phyloP scores from a whole-genome alignment of 2,113 vertebrate genomes.

The Gyps fulvus region DNA sequence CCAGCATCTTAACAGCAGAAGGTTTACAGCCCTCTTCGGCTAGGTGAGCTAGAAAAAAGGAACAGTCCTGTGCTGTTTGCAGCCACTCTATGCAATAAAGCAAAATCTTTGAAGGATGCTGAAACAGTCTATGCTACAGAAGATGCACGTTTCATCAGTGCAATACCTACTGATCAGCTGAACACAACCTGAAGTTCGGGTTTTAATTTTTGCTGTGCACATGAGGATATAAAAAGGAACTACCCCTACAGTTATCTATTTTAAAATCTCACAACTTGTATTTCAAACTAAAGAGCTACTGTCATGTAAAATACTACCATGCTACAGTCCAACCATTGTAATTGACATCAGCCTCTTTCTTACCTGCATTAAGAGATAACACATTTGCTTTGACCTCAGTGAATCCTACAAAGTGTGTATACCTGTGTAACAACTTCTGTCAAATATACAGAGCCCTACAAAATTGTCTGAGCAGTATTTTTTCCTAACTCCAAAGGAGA shows the following conservation, averaged over 20 bases:
- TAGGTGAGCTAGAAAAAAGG: neutral
- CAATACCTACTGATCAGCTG: neutral
- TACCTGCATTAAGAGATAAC: neutral
- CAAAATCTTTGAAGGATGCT: neutral
- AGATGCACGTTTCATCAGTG: neutral
- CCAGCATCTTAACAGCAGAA: neutral
- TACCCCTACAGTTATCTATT: neutral
- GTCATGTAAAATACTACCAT: rapidly evolving
- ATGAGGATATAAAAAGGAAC: neutral
- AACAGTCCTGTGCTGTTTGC: neutral
- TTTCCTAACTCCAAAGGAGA: neutral
- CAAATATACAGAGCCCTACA: neutral
- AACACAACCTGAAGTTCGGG: neutral
- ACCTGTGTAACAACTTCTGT: neutral
- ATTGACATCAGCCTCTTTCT: neutral
- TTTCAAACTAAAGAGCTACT: neutral
- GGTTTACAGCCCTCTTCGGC: neutral
- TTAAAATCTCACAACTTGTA: neutral
- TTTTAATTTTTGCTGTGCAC: neutral
- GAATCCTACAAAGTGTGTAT: rapidly evolving
- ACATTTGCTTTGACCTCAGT: neutral
- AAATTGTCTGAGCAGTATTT: neutral
- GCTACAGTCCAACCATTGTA: neutral
- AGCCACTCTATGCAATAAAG: neutral
- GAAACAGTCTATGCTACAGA: neutral